Evolutionary conservation across 2,113 vertebrate species (phyloP).

Genomic region (Steatornis caripensis): DNA sequence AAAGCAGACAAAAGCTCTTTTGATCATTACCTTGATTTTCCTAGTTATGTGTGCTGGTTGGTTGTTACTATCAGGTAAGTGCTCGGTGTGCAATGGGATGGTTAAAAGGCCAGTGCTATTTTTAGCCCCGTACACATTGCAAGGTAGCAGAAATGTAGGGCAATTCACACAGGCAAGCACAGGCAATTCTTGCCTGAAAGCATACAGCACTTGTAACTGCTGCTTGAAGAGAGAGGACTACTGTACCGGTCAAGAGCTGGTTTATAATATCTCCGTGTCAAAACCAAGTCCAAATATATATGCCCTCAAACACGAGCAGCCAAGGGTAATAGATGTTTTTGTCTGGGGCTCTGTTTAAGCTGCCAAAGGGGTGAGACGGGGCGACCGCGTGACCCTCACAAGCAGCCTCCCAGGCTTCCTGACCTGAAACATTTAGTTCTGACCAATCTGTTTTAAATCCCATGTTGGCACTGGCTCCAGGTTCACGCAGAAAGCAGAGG

Average conservation of each 20-base stretch:
- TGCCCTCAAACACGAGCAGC: accelerated
- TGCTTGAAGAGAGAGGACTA: neutral
- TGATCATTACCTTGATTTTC: neutral
- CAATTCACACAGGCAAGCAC: neutral
- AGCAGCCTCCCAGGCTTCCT: neutral
- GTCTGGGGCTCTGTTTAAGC: neutral
- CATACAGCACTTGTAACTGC: neutral
- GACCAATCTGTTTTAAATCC: neutral
- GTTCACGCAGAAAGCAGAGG: neutral
- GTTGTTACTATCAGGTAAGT: slow-evolving; percentile 10
- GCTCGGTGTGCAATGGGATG: neutral
- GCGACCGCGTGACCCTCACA: accelerated
- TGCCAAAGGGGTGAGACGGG: neutral
- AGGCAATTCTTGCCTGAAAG: neutral
- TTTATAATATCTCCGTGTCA: neutral
- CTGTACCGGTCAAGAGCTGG: neutral
- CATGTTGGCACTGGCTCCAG: accelerated
- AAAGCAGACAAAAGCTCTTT: neutral
- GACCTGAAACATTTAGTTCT: neutral
- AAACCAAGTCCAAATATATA: neutral
- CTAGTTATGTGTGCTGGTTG: neutral
- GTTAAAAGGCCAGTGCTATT: slow-evolving; percentile 19
- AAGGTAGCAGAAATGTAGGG: slow-evolving; percentile 27
- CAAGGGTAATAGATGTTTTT: neutral
- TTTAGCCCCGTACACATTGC: neutral